Base-by-base conservation (phyloP, 1,140 invertebrate species). In the Coenobita brevimanus region DNA sequence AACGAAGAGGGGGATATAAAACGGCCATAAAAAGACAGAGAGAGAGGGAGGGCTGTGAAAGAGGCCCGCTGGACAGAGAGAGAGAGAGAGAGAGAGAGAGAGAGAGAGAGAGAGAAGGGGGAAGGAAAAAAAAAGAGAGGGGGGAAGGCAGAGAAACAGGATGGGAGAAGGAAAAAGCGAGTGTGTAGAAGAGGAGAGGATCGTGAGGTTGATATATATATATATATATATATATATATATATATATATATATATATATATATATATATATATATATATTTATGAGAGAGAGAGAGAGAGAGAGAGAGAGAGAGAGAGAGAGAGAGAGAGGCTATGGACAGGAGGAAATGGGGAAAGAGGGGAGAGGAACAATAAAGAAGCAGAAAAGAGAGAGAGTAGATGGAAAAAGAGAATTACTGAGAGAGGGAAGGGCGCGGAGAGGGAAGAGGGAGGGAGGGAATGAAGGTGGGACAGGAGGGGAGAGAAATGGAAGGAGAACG, bases 1-100 rank as follows among this genome's bases (percentile, higher is more conserved):
- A 57, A 81, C 30, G 27, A 54, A 64, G 57, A 81, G 79, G 60
- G 79, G 60, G 57, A 81, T 57, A 81, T 60, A 64, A 64, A 81
- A 57, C 38, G 30, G 62, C 33, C 41, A 54, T 38, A 38, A 60
- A 60, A 71, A 57, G 69, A 75, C 43, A 84, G 82, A 41, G 69
- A 84, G 50, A 36, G 46, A 54, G 69, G 57, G 50, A 21, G 27
- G 6, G 6, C n/a, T 71, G 41, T 46, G 64, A 82, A 36, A 67
- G 81, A 75, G 73, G 33, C 33, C 21, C 36, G 27, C 41, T 71
- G 82, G 50, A 78, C 50, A 67, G 73, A 50, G 83, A 36, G 54
- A 24, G 4, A 75, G 21, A 60, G 36, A 76, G 82, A 43, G 69
- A 57, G 27, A 0, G 57, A 38, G 57, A 41, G 2, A 62, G 13